Percentiles rank a stretch among this genome's conserved stretches.
phyloP scores from a whole-genome alignment of 2,888 invertebrate genomes.

The Liopterus haemorrhoidalis region DNA sequence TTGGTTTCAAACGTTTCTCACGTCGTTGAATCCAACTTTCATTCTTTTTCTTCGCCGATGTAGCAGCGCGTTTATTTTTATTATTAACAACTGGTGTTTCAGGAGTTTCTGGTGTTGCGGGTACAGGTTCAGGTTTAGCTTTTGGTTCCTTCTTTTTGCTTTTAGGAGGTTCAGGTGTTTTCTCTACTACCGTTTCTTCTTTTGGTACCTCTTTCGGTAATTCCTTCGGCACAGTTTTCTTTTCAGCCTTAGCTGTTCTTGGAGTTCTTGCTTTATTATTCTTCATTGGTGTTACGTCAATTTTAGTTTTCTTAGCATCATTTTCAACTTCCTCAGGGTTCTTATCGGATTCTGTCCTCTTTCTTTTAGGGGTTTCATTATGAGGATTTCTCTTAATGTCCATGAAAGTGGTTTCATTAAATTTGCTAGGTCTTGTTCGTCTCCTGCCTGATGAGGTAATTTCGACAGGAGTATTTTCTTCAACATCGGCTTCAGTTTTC shows the following conservation, averaged over 20 bases:
- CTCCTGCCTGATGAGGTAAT: slow-evolving; percentile 60
- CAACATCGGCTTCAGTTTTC: slow-evolving; percentile 21
- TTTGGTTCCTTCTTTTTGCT: slow-evolving; percentile 17
- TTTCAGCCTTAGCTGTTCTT: slow-evolving; percentile 22
- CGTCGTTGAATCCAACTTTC: slow-evolving; percentile 44
- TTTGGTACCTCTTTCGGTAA: slow-evolving; percentile 12
- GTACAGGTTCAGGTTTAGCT: slow-evolving; percentile 21
- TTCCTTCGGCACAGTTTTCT: slow-evolving; percentile 20
- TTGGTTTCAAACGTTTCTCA: slow-evolving; percentile 39
- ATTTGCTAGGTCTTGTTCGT: slow-evolving; percentile 58
- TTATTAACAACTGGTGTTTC: slow-evolving; percentile 20
- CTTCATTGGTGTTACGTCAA: slow-evolving; percentile 16
- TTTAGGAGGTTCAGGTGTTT: slow-evolving; percentile 19
- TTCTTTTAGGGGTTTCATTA: slow-evolving; percentile 36
- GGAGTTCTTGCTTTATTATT: slow-evolving; percentile 8
- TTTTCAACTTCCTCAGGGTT: slow-evolving; percentile 34
- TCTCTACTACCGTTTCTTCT: slow-evolving; percentile 14
- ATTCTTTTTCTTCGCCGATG: slow-evolving; percentile 36
- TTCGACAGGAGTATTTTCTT: slow-evolving; percentile 41
- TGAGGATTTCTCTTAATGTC: slow-evolving; percentile 38
- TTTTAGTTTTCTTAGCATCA: slow-evolving; percentile 37
- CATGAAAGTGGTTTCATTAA: slow-evolving; percentile 58
- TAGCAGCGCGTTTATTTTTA: slow-evolving; percentile 4
- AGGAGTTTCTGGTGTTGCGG: slow-evolving; percentile 21
- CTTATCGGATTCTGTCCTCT: slow-evolving; percentile 36